Base-by-base conservation (phyloP, 1,140 invertebrate genomes). In the Macrotrachela quadricornifera region DNA sequence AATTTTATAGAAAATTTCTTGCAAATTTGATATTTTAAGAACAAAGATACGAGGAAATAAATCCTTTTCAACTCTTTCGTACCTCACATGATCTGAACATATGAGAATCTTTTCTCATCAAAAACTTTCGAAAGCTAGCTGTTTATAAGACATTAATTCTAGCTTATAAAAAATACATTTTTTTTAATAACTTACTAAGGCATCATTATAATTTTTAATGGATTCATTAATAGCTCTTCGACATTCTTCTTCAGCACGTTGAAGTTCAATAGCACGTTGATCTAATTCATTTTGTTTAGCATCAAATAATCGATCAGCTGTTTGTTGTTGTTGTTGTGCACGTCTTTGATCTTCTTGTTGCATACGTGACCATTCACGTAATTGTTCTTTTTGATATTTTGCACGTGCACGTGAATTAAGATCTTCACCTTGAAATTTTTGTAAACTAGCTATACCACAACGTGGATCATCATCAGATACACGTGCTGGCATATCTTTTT, bases 341-440 rank as follows among this genome's bases (percentile, higher is more conserved):
- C 17, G 55, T 56, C 15, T 56, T 57, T 50, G 56, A 46, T 49
- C 51, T 30, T 17, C 58, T 56, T 56, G 57, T 18, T 45, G 40
- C 30, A 84, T 79, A 55, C 80, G 74, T 0, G 84, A 70, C 80
- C 82, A 85, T 12, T 80, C 74, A 53, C 77, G 76, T 57, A 77
- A 74, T 66, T 88, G 81, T 51, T 80, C 76, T 6, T 74, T 74
- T 69, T 85, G 81, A 36, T 77, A 72, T 57, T 77, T 76, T 47
- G 65, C 66, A 6, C 83, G 72, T 46, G 66, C 64, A 55, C 64
- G 58, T 45, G 54, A 59, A 46, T 59, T 62, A 13, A 78, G 60
- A 66, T 85, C 82, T 69, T 85, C 84, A 10, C 84, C 84, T 60
- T 79, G 77, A 62, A 88, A 86, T 63, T 82, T 84, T 59, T 71